Base-by-base conservation (phyloP, 2,888 invertebrate species). In the Blera fallax region DNA sequence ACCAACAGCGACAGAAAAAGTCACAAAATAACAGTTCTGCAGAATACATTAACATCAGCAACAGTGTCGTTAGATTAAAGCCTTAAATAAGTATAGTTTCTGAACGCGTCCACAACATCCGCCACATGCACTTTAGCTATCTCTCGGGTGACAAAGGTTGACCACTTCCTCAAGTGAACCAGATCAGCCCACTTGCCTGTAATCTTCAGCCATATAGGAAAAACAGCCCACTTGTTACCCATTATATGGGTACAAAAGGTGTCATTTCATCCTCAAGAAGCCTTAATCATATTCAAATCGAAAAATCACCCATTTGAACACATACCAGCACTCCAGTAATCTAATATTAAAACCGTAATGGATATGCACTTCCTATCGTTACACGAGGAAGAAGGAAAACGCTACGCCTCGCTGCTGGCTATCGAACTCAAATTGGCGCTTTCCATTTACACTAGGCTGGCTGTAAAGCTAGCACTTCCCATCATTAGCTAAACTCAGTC, bases 291-390 rank as follows among this genome's bases (percentile, higher is more conserved):
- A 67, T 56, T 29, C 65, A 56, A 65, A 76, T 67, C 58, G 27
- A 56, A 43, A 7, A 62, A 54, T 56, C 24, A 16, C 32, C 11
- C 34, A 40, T 29, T 32, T 8, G 5, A 34, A 58, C 48, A 16
- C 1, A 14, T 24, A 34, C 11, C 60, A 40, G 2, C 14, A 64
- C 18, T n/a, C 52, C 32, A 43, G 84, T 84, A 84, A 84, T 80
- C 74, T 80, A 65, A 84, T 80, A 80, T 64, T 64, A 79, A 67
- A 43, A 58, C 27, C 69, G 80, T 84, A 84, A 84, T 80, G 69
- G 80, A 84, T 84, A 79, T 84, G 56, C 74, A 84, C 74, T 84
- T 84, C 84, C 79, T 80, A 74, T 74, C 74, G 34, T 62, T 67
- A 29, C 43, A 65, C 21, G 54, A 72, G 54, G 67, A 64, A 78